Percentiles rank a stretch among this genome's conserved stretches.
Evolutionary conservation across 2,888 invertebrate species (phyloP).

Genomic region (Hymenopus coronatus): DNA sequence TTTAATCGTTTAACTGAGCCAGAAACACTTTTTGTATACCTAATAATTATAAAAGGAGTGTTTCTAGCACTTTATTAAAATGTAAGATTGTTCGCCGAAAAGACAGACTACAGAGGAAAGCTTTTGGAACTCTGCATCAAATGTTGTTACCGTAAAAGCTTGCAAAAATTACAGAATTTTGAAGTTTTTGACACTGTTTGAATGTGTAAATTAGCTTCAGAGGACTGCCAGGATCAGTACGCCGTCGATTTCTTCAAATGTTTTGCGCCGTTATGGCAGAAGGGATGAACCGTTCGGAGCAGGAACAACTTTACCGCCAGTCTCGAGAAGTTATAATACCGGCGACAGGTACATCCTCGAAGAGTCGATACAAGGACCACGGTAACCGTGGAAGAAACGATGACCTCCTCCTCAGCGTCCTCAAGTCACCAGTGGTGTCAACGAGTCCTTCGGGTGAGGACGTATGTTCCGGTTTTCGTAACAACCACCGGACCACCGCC

Average conservation of each 20-base stretch:
- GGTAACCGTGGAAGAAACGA: slow-evolving; percentile 44
- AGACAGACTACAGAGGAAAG: not conserved
- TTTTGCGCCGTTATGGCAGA: slow-evolving; percentile 52
- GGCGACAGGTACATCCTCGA: not conserved
- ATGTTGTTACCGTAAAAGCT: not conserved
- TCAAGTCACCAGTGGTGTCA: slow-evolving; percentile 54
- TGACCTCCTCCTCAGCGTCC: slow-evolving; percentile 59
- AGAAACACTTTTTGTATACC: not conserved
- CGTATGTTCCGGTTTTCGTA: not conserved
- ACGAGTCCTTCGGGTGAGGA: not conserved
- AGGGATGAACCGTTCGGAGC: slow-evolving; percentile 61
- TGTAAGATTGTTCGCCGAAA: not conserved
- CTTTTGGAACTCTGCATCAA: not conserved
- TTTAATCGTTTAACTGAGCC: not conserved
- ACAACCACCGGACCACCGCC: slow-evolving; percentile 15
- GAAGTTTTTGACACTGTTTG: not conserved
- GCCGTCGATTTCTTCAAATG: slow-evolving; percentile 42
- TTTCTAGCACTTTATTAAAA: not conserved
- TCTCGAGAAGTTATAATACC: slow-evolving; percentile 54
- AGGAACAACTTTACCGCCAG: slow-evolving; percentile 60
- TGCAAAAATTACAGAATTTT: not conserved
- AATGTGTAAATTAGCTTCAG: not conserved
- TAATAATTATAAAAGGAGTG: not conserved
- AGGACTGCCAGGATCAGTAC: not conserved
- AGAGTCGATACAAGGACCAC: not conserved